Base-by-base conservation (phyloP, 2,113 vertebrate species). In the Ciconia boyciana region DNA sequence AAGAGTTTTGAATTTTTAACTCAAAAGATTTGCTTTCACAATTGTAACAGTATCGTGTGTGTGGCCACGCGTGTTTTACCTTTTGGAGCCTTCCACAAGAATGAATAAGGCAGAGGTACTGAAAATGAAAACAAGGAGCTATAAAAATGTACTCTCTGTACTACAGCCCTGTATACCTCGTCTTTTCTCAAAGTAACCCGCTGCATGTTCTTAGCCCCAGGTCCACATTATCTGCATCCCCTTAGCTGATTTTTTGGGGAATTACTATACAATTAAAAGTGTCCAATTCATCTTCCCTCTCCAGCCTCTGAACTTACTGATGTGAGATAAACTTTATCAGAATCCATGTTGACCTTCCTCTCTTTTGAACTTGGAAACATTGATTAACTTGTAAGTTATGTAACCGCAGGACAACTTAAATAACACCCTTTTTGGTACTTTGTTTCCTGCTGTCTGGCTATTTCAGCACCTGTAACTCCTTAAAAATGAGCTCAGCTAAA, bases 291-390 rank as follows among this genome's bases (percentile, higher is more conserved):
- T 76, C 44, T 93, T 83, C 31, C 18, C 8, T 87, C 69, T 82
- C 25, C 57, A 91, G 81, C 46, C 54, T 57, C 81, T 77, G 78
- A 93, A 85, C 41, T 79, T 65, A 80, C 13, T 94, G 70, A 58
- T 21, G 14, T 0, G 0, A 95, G 93, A 94, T 66, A 95, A 93
- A 96, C 12, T 91, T 91, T 90, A 96, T 95, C 91, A 83, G 91
- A 93, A 95, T 34, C 70, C 51, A 8, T 16, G 39, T 32, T 96
- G 91, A 91, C 87, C 93, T 95, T 95, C 83, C 93, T 94, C 54
- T 91, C 91, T 88, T 97, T 83, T 94, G 89, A 97, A 86, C 93
- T 95, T 34, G 7, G 54, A 66, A 97, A 95, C 78, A 95, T 39
- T 92, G 69, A 94, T 96, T 96, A 95, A 96, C 84, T 85, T 74